Base-by-base conservation (phyloP, 2,113 vertebrate species). In the Empidonax traillii region DNA sequence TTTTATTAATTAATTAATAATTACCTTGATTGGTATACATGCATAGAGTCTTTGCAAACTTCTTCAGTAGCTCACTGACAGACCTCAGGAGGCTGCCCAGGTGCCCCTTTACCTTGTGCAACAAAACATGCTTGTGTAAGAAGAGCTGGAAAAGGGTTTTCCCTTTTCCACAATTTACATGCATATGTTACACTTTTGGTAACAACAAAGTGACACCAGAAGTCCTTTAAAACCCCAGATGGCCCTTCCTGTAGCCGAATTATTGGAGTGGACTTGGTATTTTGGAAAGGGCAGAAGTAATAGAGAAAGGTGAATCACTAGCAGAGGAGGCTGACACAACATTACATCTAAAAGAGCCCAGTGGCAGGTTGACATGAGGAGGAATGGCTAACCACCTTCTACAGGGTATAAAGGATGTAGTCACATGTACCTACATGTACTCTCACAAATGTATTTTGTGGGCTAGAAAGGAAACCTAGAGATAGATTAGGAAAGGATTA, bases 381-480 rank as follows among this genome's bases (percentile, higher is more conserved):
- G 7, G 55, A 76, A 62, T 24, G 27, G 25, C 17, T 80, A 49
- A 51, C 12, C 7, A 9, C 35, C 28, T 71, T 62, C 52, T 55
- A 28, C 5, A 13, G 59, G 33, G 19, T 17, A 25, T 12, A 74
- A 53, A 74, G 33, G 30, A 30, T 39, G 23, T 7, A 79, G 30
- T n/a, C 1, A 0, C 33, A 14, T 13, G 4, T 79, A 22, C 30
- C n/a, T 92, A 11, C 2, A 7, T 14, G 15, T 49, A 8, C 14
- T 56, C n/a, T 68, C 24, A 11, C 8, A 66, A 43, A 39, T 41
- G 4, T 78, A 14, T 79, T 87, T 81, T 58, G 37, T 76, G 49
- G 44, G 6, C 41, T 89, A 37, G 23, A 87, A 79, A 58, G 61
- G 53, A 63, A 89, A 63, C 5, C 9, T 37, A 39, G 15, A 41